Evolutionary conservation across 2,797 vertebrate genomes (phyloP).

Genomic region (Steatocranus sp.): DNA sequence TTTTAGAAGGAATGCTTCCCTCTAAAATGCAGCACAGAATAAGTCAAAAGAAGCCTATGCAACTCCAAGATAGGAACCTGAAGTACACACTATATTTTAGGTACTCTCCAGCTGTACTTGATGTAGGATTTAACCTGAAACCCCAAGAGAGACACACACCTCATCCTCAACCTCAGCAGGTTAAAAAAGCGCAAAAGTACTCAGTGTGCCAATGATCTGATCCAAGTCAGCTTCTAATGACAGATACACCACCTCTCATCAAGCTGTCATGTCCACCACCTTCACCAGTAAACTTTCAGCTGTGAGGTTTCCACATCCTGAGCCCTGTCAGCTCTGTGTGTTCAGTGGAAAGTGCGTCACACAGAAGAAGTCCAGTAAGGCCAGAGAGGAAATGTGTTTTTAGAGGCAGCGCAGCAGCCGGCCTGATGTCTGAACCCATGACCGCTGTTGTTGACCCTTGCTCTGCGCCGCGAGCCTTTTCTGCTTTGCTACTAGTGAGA

Average conservation of each 20-base stretch:
- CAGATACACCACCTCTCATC: conserved; percentile 21
- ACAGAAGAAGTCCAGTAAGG: conserved; percentile 37
- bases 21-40: neutral
- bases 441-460: conserved; percentile 34
- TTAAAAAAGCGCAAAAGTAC: neutral
- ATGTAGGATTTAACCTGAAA: neutral
- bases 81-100: neutral
- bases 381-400: conserved; percentile 50
- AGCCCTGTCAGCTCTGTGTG: conserved; percentile 26
- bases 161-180: neutral
- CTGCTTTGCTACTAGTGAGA: conserved; percentile 41
- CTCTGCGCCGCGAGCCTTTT: neutral
- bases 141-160: neutral
- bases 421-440: conserved; percentile 46
- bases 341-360: conserved; percentile 63
- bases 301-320: conserved; percentile 57
- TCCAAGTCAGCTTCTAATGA: neutral
- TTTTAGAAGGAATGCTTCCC: neutral
- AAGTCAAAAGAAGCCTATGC: neutral
- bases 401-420: neutral
- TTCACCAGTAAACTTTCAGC: conserved; percentile 15
- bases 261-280: conserved; percentile 39
- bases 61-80: neutral
- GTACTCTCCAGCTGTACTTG: neutral
- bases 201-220: conserved; percentile 2